Percentiles rank a stretch among this genome's conserved stretches.
Evolutionary conservation across 2,113 vertebrate genomes (phyloP).

Genomic region (Progne subis): DNA sequence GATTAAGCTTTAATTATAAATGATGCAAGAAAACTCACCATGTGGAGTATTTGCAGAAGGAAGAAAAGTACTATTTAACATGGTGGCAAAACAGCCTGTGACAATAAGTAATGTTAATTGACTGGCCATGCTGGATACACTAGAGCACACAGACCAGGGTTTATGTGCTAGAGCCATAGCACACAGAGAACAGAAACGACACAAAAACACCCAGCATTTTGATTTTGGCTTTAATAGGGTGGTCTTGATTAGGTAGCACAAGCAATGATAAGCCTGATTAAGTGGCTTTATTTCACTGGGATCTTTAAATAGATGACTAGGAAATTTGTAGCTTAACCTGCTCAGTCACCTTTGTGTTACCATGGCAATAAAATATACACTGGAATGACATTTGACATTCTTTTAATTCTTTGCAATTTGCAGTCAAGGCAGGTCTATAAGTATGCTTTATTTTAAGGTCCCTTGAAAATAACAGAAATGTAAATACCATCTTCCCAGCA

Average conservation of each 20-base stretch:
- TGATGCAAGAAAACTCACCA: not conserved
- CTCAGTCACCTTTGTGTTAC: constrained; percentile 64
- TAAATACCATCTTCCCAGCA: not conserved
- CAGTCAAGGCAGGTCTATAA: constrained; percentile 24
- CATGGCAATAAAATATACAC: constrained; percentile 61
- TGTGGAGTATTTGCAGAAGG: not conserved
- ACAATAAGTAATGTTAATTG: not conserved
- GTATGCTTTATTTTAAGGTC: constrained; percentile 41
- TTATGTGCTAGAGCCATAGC: not conserved
- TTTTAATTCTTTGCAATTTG: constrained; percentile 69
- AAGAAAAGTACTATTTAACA: not conserved
- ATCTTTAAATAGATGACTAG: constrained; percentile 65
- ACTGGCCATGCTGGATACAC: not conserved
- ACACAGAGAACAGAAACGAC: not conserved
- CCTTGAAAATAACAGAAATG: constrained; percentile 23
- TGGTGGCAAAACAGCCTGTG: constrained; percentile 2
- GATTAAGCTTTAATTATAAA: constrained; percentile 12
- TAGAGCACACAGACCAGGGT: not conserved
- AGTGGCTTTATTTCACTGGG: constrained; percentile 59
- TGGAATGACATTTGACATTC: constrained; percentile 63
- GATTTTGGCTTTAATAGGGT: constrained; percentile 39
- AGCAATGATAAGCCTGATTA: constrained; percentile 66
- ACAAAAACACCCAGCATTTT: not conserved
- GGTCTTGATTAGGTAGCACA: constrained; percentile 51
- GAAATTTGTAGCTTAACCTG: constrained; percentile 63